phyloP scores from a whole-genome alignment of 2,888 invertebrate genomes.

The Holacanthella duospinosa region DNA sequence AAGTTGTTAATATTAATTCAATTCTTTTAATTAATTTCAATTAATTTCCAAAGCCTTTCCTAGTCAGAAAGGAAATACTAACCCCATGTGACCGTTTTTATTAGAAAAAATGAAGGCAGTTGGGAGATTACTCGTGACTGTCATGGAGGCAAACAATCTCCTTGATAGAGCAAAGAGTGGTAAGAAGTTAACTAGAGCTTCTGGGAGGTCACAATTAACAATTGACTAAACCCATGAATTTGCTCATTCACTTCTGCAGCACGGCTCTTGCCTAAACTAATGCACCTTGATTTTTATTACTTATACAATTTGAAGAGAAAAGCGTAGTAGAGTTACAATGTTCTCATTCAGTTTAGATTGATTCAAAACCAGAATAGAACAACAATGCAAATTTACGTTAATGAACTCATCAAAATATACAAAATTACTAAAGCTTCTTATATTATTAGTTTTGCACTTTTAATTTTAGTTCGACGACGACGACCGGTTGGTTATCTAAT shows the following conservation, averaged over 20 bases:
- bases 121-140: conserved; percentile 50
- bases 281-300: not conserved
- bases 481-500: conserved; percentile 42
- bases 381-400: too few species aligned
- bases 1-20: not conserved
- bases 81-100: too few species aligned
- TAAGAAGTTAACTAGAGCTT: conserved; percentile 5
- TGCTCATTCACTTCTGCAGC: not conserved
- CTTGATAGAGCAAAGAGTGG: conserved; percentile 19
- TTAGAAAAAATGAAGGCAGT: conserved; percentile 49
- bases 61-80: not conserved
- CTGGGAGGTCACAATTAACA: not conserved
- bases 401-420: too few species aligned
- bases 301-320: not conserved
- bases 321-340: too few species aligned
- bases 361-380: too few species aligned
- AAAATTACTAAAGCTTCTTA: too few species aligned
- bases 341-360: too few species aligned
- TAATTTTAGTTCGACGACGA: conserved; percentile 44
- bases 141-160: conserved; percentile 42
- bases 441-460: conserved; percentile 17
- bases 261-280: not conserved
- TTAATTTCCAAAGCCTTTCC: not conserved
- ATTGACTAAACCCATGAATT: not conserved
- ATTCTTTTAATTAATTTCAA: not conserved